Evolutionary conservation across 2,113 vertebrate genomes (phyloP), one percentile per base, ranked within the genome.

Genomic region (Tetrao urogallus): DNA sequence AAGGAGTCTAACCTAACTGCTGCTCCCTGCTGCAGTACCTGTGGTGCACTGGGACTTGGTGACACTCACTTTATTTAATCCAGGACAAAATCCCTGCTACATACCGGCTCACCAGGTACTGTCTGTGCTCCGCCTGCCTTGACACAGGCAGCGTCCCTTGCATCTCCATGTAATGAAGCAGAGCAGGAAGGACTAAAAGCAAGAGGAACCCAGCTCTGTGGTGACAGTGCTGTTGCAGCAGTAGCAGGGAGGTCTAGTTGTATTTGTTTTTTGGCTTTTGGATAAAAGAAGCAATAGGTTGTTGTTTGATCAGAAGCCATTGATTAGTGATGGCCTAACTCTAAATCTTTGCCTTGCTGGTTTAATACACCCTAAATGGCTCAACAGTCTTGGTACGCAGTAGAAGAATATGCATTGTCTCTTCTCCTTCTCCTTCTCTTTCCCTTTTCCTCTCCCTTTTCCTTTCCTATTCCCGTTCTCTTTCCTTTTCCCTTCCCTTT

Each of bases 1-100:
- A 42, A 57, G 38, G 38, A 57, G 27, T 72, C 40, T 82, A 36
- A 43, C 52, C 42, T 48, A 14, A 66, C 7, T 72, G 40, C n/a
- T 60, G 63, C 71, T 90, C 70, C 65, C 48, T 79, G 22, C 64
- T 81, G 52, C 66, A 76, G 32, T 34, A 50, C 61, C 34, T 42
- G 58, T 45, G 48, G 6, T 45, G 78, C 87, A 83, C 74, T 71
- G 70, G 79, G 28, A 18, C 32, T 82, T 13, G 72, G 34, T 88
- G 88, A 5, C 67, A 22, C 52, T 56, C 0, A 0, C 10, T 27
- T 14, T 0, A 1, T 66, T 82, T 57, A 75, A 67, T 22, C 34
- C 0, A 5, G 56, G 56, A 43, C 2, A 9, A 74, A 42, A 36
- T 47, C 32, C 79, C 70, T 70, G 28, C 40, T 17, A 0, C 0